These are phyloP conservation scores for Cassiopea andromeda DNA, from an alignment of 30 jellyfish, hydroid and myxozoan species.

Conservation along the genomic window DNA sequence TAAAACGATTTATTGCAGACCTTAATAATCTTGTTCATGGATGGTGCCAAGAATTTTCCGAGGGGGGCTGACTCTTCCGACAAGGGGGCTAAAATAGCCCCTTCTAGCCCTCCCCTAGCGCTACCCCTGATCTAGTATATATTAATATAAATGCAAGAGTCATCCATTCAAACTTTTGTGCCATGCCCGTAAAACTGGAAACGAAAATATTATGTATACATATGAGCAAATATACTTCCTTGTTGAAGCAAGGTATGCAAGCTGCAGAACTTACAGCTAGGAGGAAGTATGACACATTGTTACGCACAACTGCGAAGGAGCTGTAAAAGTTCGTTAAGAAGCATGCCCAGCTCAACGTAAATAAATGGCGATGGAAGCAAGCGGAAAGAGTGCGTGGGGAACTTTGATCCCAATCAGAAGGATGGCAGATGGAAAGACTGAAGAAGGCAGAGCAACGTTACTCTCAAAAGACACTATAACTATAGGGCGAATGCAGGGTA, in stretches of 20 bases:
- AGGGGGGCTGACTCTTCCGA: too few relatives aligned
- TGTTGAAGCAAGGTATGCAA: background rate
- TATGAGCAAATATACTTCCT: too few relatives aligned
- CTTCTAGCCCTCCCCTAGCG: too few relatives aligned
- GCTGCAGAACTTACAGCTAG: background rate
- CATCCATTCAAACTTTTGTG: too few relatives aligned
- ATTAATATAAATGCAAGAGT: too few relatives aligned
- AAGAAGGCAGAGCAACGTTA: constrained; percentile 15
- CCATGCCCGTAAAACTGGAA: too few relatives aligned
- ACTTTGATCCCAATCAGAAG: constrained; percentile 1
- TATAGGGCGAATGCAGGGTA: constrained; percentile 45
- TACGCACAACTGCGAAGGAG: constrained; percentile 22
- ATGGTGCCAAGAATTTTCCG: too few relatives aligned
- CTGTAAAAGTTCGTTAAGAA: background rate
- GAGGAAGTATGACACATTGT: background rate
- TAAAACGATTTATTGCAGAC: too few relatives aligned
- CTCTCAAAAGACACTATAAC: constrained; percentile 8
- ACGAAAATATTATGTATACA: too few relatives aligned
- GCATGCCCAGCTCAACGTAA: background rate
- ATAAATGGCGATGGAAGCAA: constrained; percentile 7
- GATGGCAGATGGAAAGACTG: constrained; percentile 25
- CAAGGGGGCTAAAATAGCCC: too few relatives aligned
- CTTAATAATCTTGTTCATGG: too few relatives aligned
- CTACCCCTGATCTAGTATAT: too few relatives aligned
- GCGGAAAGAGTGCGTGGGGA: constrained; percentile 14